Base-by-base conservation (phyloP, 2,113 vertebrate genomes). In the Euleptes europaea region DNA sequence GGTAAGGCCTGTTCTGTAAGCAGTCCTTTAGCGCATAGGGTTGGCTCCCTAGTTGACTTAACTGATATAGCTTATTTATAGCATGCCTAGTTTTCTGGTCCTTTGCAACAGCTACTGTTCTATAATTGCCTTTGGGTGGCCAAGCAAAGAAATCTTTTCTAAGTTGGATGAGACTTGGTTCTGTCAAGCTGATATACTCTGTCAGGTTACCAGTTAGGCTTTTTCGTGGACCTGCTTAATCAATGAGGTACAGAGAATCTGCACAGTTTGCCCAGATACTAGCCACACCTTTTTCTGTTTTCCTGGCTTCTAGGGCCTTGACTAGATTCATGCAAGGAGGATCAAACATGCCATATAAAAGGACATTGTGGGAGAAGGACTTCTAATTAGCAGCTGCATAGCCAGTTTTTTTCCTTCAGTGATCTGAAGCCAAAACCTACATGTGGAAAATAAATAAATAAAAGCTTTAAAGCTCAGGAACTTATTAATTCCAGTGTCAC, bases 351-450 rank as follows among this genome's bases (percentile, higher is more conserved):
- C 71, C 35, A n/a, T 11, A 65, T 23, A 77, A 66, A 74, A 21
- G 15, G 28, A 44, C 60, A 70, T 38, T 86, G 12, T 10, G 63
- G 75, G 83, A 57, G 31, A 88, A 33, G 19, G 73, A 5, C 28
- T 1, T 82, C 71, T 15, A 65, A 40, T 76, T 80, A 54, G 4
- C 33, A 51, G 0, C 81, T 75, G 74, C 78, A 78, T 77, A 71
- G 77, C 69, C 0, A 0, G 40, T 0, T 78, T 81, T 67, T 84
- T 83, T 81, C 75, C 70, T 74, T 63, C 84, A 72, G 9, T 66
- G 76, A 70, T 77, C 81, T 81, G 44, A 44, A 89, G 80, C 79
- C 85, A 66, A 88, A 7, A 23, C 54, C 79, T 49, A 54, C 47
- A 5, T 3, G 72, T 73, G 90, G 78, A 26, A 38, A 73, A 47